Percentiles rank a stretch among this genome's conserved stretches.
Evolutionary conservation across 2,113 vertebrate species (phyloP).

Genomic region (Cochlearius cochlearius): DNA sequence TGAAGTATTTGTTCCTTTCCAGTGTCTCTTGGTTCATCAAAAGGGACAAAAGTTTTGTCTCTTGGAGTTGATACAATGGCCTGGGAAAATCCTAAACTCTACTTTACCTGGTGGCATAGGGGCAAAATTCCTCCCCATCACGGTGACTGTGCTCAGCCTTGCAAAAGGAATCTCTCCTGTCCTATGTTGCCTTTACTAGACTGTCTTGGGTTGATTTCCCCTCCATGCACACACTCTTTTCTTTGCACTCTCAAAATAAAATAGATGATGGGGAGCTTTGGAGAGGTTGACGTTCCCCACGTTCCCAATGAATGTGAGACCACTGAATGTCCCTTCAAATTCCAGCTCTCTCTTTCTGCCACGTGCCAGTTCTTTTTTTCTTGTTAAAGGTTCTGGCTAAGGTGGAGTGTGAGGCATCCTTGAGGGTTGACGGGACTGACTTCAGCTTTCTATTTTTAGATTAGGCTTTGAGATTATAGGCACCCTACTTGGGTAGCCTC

Average conservation of each 20-base stretch:
- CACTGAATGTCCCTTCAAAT: not conserved
- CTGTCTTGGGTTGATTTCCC: not conserved
- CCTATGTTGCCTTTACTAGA: not conserved
- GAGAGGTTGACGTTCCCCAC: rapidly evolving
- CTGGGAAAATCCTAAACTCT: not conserved
- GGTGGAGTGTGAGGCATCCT: not conserved
- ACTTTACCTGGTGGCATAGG: not conserved
- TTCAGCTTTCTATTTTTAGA: not conserved
- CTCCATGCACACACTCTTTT: rapidly evolving
- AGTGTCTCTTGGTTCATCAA: not conserved
- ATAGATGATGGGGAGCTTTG: not conserved
- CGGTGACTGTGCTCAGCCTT: not conserved
- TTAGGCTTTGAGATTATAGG: not conserved
- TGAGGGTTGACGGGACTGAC: not conserved
- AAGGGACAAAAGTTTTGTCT: not conserved
- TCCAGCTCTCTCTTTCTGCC: not conserved
- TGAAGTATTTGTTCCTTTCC: not conserved
- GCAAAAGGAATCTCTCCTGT: not conserved
- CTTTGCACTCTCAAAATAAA: not conserved
- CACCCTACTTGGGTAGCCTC: not conserved
- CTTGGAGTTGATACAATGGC: not conserved
- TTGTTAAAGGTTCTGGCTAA: not conserved
- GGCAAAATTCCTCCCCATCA: not conserved
- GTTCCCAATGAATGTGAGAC: not conserved
- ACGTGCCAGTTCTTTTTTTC: too few relatives aligned